Base-by-base conservation (phyloP, 2,113 vertebrate species). In the Siniperca knerii region DNA sequence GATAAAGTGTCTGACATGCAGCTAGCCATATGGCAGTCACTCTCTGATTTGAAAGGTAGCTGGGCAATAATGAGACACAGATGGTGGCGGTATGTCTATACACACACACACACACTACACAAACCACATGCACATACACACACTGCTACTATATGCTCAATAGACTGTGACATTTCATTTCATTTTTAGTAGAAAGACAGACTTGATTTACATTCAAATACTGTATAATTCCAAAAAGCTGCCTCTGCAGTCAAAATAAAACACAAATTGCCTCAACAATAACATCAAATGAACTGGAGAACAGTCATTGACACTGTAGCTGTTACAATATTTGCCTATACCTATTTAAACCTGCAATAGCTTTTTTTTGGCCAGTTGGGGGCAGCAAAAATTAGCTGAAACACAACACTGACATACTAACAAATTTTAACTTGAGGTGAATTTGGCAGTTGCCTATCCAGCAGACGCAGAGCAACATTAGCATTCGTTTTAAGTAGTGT, bases 11-110 rank as follows among this genome's bases (percentile, higher is more conserved):
- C 86, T 86, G 83, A 86, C 68, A 81, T 54, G 18, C 55, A 84
- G 69, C 33, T 72, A 42, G 77, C 67, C 88, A 82, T 75, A 87
- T 80, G 80, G 65, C 75, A 88, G 87, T 64, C 80, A 55, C 81
- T 77, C 62, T 44, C 81, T 83, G 79, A 88, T 82, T 65, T 90
- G 42, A 88, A 89, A 87, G 82, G 82, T 80, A 76, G 73, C 69
- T 48, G 50, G 9, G 48, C 77, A 68, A 79, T 92, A 92, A 94
- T 89, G 84, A 90, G 84, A 87, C 67, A 68, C 92, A 93, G 90
- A 90, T 93, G 90, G 83, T 62, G 12, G 52, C 12, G 23, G 69
- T 68, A 79, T 75, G 66, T 78, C 55, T 37, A 20, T 21, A 77
- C 55, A 76, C 60, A 65, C 72, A 67, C 68, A 57, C 74, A 23